A percentile compares a stretch with the other conserved stretches of the same genome.
Evolutionary conservation across 2,888 invertebrate species (phyloP).

Genomic region (Drosophila paucipuncta): DNA sequence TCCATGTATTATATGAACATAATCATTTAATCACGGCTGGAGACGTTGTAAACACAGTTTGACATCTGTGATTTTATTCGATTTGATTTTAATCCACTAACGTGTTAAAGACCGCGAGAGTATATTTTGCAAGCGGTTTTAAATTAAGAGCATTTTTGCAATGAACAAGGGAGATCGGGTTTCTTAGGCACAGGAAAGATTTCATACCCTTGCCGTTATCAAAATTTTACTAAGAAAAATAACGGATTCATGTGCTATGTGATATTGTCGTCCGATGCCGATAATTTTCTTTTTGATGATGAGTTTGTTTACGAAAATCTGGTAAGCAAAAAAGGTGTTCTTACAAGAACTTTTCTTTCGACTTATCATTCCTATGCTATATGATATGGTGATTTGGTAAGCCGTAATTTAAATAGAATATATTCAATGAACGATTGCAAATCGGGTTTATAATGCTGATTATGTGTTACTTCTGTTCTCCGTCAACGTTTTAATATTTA

Average conservation of each 20-base stretch:
- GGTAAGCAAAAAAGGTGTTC: not conserved
- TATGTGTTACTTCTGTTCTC: not conserved
- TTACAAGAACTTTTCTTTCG: not conserved
- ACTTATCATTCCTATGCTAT: not conserved
- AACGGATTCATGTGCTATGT: not conserved
- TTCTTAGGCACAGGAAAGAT: not conserved
- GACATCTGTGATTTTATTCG: not conserved
- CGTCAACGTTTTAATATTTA: too few relatives aligned
- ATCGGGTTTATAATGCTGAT: not conserved
- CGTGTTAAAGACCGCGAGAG: not conserved
- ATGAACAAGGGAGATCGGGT: not conserved
- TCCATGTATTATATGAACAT: not conserved
- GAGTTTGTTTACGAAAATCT: not conserved
- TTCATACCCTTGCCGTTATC: not conserved
- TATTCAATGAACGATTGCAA: not conserved
- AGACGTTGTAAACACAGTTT: not conserved
- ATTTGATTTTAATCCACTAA: not conserved
- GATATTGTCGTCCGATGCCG: not conserved
- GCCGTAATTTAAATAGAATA: not conserved
- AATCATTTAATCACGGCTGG: constrained; percentile 30
- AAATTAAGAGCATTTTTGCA: not conserved
- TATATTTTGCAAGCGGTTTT: not conserved
- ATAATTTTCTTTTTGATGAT: not conserved
- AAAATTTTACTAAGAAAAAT: not conserved
- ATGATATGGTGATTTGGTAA: not conserved